Evolutionary conservation across 2,797 vertebrate species (phyloP).

Genomic region (Holocentrus rufus): DNA sequence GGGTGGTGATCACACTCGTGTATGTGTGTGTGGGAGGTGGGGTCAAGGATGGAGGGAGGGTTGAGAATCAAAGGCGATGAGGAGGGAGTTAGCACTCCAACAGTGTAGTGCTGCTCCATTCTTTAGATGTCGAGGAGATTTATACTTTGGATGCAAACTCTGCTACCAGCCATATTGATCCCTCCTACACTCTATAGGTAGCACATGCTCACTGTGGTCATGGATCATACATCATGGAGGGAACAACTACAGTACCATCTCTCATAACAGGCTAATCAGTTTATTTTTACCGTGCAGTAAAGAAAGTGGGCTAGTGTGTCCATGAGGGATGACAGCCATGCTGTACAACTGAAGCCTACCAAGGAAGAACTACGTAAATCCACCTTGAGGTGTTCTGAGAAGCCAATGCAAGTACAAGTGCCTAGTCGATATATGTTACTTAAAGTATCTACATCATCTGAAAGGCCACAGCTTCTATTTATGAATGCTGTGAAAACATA

Average conservation of each 20-base stretch:
- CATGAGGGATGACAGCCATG: constrained; percentile 36
- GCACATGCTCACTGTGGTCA: constrained; percentile 46
- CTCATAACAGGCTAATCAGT: constrained; percentile 47
- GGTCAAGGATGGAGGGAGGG: constrained; percentile 2
- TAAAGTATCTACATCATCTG: not conserved
- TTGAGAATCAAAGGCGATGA: constrained; percentile 32
- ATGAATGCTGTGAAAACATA: not conserved
- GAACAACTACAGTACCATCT: constrained; percentile 49
- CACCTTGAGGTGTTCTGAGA: constrained; percentile 31
- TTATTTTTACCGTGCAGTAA: constrained; percentile 52
- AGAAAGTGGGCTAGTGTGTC: constrained; percentile 46
- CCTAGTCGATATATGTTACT: constrained; percentile 2
- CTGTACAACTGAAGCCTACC: not conserved
- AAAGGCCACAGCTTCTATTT: not conserved
- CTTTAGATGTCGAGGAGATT: constrained; percentile 62
- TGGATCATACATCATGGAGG: constrained; percentile 57
- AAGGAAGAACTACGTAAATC: constrained; percentile 39
- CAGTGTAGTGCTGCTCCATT: constrained; percentile 46
- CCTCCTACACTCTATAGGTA: constrained; percentile 61
- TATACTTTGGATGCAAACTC: constrained; percentile 62
- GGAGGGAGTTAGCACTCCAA: constrained; percentile 38
- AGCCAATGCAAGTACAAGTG: not conserved
- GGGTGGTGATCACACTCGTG: constrained; percentile 17
- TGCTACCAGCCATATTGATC: constrained; percentile 67
- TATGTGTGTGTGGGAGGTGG: constrained; percentile 5